A percentile compares a stretch with the other conserved stretches of the same genome.
Conservation (phyloP, 2,888 invertebrate species). For the Meteorus colon region DNA sequence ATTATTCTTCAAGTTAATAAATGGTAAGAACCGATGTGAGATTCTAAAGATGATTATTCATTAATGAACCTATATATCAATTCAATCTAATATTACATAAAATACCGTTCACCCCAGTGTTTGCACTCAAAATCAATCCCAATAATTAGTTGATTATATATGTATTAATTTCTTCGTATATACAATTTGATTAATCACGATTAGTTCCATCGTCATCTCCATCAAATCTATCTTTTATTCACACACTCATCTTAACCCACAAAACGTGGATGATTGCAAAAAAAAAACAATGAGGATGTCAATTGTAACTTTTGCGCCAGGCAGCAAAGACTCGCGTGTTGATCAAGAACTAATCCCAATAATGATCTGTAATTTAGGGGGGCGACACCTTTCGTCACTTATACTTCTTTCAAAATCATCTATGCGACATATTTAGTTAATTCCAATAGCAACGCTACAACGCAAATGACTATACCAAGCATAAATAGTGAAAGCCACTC, state of each 20-base stretch:
- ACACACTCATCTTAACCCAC: constrained; percentile 35
- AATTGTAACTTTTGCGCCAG: neutral
- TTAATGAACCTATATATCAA: constrained; percentile 20
- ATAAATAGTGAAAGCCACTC: constrained; percentile 36
- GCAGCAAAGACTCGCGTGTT: neutral
- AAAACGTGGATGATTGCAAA: neutral
- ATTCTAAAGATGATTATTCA: constrained; percentile 27
- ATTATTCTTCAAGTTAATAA: neutral
- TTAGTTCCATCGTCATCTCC: constrained; percentile 42
- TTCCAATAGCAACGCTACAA: constrained; percentile 7
- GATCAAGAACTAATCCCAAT: constrained; percentile 18
- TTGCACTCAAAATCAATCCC: constrained; percentile 58
- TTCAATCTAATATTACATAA: constrained; percentile 7
- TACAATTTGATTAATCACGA: constrained; percentile 48
- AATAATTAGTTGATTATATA: constrained; percentile 35
- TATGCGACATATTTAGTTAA: neutral
- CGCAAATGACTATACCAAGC: constrained; percentile 27
- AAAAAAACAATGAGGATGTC: neutral
- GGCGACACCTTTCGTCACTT: constrained; percentile 5
- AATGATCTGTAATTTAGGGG: neutral
- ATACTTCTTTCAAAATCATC: neutral
- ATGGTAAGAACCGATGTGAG: neutral
- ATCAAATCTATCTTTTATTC: constrained; percentile 6
- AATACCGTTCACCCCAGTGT: constrained; percentile 68
- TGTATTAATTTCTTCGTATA: constrained; percentile 35